These are phyloP conservation scores for Channallabes apus DNA, from an alignment of 2,797 vertebrate species.

Conservation along the genomic window DNA sequence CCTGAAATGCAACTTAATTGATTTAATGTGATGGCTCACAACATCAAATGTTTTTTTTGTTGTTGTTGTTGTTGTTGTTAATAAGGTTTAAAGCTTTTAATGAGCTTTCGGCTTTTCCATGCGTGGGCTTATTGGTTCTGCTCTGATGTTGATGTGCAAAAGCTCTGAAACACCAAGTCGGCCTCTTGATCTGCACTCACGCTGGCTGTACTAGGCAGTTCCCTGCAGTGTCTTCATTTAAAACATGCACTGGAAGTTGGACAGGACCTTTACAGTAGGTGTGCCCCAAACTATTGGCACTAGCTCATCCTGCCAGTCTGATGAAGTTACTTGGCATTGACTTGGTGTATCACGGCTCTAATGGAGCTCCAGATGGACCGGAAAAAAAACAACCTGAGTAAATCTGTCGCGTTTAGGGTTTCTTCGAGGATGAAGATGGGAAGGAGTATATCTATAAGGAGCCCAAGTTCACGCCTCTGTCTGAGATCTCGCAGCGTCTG, in stretches of 20 bases:
- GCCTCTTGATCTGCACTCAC: background rate
- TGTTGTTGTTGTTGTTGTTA: background rate
- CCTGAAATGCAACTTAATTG: too few relatives aligned
- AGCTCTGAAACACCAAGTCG: constrained; percentile 9
- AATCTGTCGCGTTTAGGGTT: constrained; percentile 73
- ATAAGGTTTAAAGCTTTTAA: background rate
- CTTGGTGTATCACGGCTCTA: background rate
- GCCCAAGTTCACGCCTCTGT: constrained; percentile 94
- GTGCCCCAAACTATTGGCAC: background rate
- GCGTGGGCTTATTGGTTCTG: background rate
- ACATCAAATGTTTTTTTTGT: too few relatives aligned
- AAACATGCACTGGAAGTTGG: background rate
- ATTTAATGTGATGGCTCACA: too few relatives aligned
- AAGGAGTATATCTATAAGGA: constrained; percentile 99
- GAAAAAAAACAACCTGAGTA: background rate
- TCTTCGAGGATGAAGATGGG: constrained; percentile 98
- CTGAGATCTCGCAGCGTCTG: constrained; percentile 95
- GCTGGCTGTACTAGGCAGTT: background rate
- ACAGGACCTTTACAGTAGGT: background rate
- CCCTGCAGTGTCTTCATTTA: background rate
- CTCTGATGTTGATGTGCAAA: background rate
- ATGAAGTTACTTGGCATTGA: background rate
- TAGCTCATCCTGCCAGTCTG: background rate
- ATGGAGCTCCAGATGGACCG: background rate
- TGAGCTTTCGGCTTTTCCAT: background rate